These are phyloP conservation scores for Lycophotia porphyrea DNA, from an alignment of 2,888 invertebrate genomes.

Conservation along the genomic window DNA sequence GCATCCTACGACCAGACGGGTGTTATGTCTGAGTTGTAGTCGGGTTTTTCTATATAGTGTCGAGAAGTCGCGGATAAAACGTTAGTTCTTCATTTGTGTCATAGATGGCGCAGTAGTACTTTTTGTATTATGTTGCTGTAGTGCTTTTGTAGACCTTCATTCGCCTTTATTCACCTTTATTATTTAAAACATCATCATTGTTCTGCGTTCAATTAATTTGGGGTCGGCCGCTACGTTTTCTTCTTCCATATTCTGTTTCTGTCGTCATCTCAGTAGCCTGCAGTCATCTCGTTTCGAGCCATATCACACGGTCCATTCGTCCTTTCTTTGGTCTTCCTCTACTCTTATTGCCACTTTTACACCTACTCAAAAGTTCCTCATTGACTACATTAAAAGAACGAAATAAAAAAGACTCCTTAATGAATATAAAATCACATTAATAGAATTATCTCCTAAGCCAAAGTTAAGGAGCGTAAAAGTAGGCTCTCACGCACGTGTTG, in stretches of 20 bases:
- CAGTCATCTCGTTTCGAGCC: not conserved
- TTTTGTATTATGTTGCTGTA: too few species aligned
- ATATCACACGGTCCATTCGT: not conserved
- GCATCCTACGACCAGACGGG: too few species aligned
- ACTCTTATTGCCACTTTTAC: not conserved
- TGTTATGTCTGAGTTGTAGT: too few species aligned
- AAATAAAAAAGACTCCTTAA: not conserved
- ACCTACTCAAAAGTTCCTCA: not conserved
- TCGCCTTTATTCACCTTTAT: too few species aligned
- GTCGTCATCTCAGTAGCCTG: not conserved
- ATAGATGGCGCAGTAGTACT: too few species aligned
- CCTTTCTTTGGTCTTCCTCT: not conserved
- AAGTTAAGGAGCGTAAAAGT: constrained; percentile 15
- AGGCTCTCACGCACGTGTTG: constrained; percentile 37
- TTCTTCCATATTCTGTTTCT: not conserved
- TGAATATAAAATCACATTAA: constrained; percentile 8
- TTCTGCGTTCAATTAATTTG: not conserved
- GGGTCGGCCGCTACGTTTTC: not conserved
- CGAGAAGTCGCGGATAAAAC: too few species aligned
- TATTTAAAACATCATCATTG: not conserved
- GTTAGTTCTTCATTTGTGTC: too few species aligned
- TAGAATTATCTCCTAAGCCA: constrained; percentile 25
- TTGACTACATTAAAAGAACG: not conserved
- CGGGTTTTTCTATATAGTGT: too few species aligned
- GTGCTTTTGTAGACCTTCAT: too few species aligned